Conservation (phyloP, 2,113 vertebrate species). For the Litocranius walleri region DNA sequence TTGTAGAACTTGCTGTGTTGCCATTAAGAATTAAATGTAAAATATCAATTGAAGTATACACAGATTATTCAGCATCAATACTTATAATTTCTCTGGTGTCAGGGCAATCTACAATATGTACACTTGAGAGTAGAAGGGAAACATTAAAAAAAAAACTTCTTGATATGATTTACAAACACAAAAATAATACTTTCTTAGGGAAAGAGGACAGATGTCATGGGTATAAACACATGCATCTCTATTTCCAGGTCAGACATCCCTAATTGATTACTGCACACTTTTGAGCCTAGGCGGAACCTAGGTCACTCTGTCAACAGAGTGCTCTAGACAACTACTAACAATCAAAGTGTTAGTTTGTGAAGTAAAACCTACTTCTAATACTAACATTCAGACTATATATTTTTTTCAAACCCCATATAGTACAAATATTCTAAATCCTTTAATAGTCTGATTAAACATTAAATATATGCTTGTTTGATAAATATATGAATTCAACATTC, state of each 20-base stretch:
- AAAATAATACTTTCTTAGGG: not conserved
- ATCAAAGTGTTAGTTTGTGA: not conserved
- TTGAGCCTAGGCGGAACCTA: not conserved
- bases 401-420: not conserved
- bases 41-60: not conserved
- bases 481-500: not conserved
- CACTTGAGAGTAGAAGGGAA: not conserved
- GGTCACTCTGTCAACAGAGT: not conserved
- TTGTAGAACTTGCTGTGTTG: not conserved
- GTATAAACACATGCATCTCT: not conserved
- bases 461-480: not conserved
- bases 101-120: not conserved
- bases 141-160: not conserved
- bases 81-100: not conserved
- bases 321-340: not conserved
- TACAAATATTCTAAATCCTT: not conserved
- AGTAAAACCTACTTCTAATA: not conserved
- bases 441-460: not conserved
- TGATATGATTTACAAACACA: slow-evolving; percentile 11
- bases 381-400: not conserved
- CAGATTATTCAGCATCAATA: not conserved
- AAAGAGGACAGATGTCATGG: not conserved
- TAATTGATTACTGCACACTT: not conserved
- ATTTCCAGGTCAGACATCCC: not conserved
- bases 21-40: not conserved